A percentile compares a stretch with the other conserved stretches of the same genome.
phyloP scores from a whole-genome alignment of 2,797 vertebrate genomes.

The Diglossa cyanea region DNA sequence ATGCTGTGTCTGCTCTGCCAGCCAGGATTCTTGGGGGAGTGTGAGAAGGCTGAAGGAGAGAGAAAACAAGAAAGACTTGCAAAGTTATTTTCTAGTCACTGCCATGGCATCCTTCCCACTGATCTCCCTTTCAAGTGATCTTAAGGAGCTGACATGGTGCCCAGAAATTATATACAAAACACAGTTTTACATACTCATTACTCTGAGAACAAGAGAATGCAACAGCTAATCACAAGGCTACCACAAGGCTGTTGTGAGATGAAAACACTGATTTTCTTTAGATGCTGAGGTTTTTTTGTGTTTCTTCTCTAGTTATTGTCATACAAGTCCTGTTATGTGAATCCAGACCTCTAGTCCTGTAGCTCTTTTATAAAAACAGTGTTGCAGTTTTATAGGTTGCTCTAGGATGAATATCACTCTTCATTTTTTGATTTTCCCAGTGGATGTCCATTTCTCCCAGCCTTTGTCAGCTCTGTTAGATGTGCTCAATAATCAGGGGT shows the following conservation, averaged over 20 bases:
- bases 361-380: not conserved
- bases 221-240: not conserved
- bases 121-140: not conserved
- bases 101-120: not conserved
- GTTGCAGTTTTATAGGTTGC: not conserved
- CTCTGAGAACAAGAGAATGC: not conserved
- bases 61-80: not conserved
- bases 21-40: not conserved
- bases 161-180: not conserved
- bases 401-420: not conserved
- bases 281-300: accelerated
- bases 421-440: not conserved
- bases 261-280: not conserved
- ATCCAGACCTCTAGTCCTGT: not conserved
- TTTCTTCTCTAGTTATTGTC: not conserved
- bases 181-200: not conserved
- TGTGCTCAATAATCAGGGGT: not conserved
- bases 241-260: not conserved
- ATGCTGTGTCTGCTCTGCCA: not conserved
- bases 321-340: not conserved
- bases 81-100: not conserved
- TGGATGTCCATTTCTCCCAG: not conserved
- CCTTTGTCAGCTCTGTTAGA: not conserved
- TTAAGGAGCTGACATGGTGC: not conserved
- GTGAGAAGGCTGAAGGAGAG: not conserved